Conservation (phyloP, 1,140 invertebrate genomes). For the Metopolophium dirhodum region DNA sequence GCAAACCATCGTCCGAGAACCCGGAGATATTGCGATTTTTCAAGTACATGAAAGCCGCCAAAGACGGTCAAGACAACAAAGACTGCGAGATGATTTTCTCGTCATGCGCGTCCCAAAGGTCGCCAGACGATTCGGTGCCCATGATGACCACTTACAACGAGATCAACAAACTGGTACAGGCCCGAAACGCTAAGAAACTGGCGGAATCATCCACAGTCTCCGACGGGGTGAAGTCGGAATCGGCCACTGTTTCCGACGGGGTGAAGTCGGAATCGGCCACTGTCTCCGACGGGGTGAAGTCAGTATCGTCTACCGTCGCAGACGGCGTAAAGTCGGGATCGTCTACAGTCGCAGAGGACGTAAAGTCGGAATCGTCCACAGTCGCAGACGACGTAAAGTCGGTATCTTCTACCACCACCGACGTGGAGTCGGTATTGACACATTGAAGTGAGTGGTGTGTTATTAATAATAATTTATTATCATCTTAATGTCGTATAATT, state of each 20-base stretch:
- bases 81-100: slow-evolving; percentile 69
- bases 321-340: neutral
- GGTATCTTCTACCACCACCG: neutral
- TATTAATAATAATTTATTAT: neutral
- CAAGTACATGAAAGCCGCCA: slow-evolving; percentile 85
- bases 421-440: neutral
- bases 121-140: slow-evolving; percentile 69
- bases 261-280: neutral
- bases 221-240: neutral
- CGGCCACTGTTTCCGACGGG: no score
- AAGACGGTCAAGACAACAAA: slow-evolving; percentile 80
- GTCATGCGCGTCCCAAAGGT: slow-evolving; percentile 64
- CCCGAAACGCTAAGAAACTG: slow-evolving; percentile 61
- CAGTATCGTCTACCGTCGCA: neutral
- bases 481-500: no score
- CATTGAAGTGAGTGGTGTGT: neutral
- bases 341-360: neutral
- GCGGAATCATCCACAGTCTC: neutral
- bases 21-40: slow-evolving; percentile 85
- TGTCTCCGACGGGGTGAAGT: neutral
- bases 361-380: neutral
- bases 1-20: slow-evolving; percentile 81
- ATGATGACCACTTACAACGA: slow-evolving; percentile 85
- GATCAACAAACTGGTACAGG: slow-evolving; percentile 83
- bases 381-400: neutral